Evolutionary conservation across 2,113 vertebrate species (phyloP), one percentile per base, ranked within the genome.

Genomic region (Alces alces): DNA sequence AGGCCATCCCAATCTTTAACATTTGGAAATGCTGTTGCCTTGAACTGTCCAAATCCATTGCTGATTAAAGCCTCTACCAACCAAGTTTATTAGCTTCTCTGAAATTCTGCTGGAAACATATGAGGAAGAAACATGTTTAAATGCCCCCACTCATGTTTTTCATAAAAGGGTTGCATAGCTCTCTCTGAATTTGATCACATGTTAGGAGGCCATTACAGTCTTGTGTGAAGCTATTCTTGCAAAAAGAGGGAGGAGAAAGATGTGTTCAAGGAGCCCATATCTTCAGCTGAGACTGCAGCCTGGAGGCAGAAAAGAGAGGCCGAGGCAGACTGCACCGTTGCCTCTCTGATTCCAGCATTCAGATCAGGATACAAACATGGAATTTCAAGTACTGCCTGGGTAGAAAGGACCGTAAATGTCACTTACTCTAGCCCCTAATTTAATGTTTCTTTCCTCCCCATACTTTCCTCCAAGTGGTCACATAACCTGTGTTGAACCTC

Each of bases 271-370:
- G 25, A 39, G 1, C 3, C 10, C 13, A 11, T 3, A 21, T 8
- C 7, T 28, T 47, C 60, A 4, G 52, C 58, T 7, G 11, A 57
- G 33, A 10, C 28, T 86, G 27, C 27, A 11, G 36, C 25, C 17
- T 19, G 2, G 1, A 4, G 45, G 36, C 11, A 1, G 52, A 94
- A 57, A 39, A 3, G 39, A 28, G 61, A n/a, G 12, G 28, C 11
- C 6, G 1, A 50, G 11, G 43, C 19, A 17, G 21, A 1, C 58
- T 8, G 21, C 30, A 39, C 47, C 5, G 3, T 0, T 3, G 0
- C 39, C 55, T 60, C 64, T 54, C 11, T 58, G 13, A 79, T 39
- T 2, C n/a, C 45, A 5, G 2, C 2, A 5, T 23, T 79, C 57
- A 28, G 9, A 28, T 66, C 33, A 21, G 52, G 25, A 12, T 39